Evolutionary conservation across 2,113 vertebrate genomes (phyloP).

Genomic region (Vulpes lagopus): DNA sequence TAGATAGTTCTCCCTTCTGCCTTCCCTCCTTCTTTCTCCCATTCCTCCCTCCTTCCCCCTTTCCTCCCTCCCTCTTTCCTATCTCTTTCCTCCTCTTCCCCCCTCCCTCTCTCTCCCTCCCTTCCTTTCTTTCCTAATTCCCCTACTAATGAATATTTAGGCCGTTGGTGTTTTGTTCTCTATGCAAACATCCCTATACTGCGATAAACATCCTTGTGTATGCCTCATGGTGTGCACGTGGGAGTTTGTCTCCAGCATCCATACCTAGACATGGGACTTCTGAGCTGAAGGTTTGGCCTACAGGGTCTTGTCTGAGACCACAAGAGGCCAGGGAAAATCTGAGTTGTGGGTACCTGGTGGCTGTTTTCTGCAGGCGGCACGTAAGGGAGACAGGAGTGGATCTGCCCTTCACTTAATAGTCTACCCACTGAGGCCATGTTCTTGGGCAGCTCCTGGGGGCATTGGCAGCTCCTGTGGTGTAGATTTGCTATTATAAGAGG

Average conservation of each 20-base stretch:
- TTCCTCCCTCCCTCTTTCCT: accelerated
- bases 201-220: not conserved
- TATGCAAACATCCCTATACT: not conserved
- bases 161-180: not conserved
- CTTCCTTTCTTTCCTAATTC: not conserved
- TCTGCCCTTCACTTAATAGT: not conserved
- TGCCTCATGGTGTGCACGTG: not conserved
- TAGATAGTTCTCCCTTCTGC: not conserved
- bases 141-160: not conserved
- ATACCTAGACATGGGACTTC: no score
- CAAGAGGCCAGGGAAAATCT: not conserved
- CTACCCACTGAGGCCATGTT: not conserved
- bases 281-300: not conserved
- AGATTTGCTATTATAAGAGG: not conserved
- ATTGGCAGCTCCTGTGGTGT: not conserved
- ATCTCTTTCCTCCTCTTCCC: accelerated
- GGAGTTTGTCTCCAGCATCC: not conserved
- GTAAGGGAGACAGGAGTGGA: not conserved
- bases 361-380: not conserved
- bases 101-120: not conserved
- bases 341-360: not conserved
- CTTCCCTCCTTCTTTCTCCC: no score
- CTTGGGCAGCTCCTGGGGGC: not conserved
- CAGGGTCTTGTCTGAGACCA: not conserved
- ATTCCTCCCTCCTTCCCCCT: accelerated